phyloP scores from a whole-genome alignment of 2,888 invertebrate species.

The Sarcophaga caerulescens region DNA sequence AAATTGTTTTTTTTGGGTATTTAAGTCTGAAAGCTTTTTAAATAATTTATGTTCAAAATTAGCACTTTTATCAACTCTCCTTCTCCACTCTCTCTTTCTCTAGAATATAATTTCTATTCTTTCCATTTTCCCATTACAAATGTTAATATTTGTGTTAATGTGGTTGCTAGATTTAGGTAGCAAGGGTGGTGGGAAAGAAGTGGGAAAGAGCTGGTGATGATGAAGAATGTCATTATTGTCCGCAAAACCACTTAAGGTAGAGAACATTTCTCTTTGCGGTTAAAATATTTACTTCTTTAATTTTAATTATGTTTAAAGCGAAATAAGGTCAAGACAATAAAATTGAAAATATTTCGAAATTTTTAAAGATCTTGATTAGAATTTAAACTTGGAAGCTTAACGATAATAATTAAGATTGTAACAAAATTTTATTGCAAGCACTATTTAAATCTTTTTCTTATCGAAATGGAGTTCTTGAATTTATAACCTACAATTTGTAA shows the following conservation, averaged over 20 bases:
- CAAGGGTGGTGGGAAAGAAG: conserved; percentile 3
- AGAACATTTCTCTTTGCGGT: neutral
- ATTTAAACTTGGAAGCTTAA: too few species aligned
- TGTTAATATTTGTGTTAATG: conserved; percentile 29
- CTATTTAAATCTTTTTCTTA: too few species aligned
- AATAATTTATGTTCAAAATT: conserved; percentile 62
- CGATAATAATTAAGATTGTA: too few species aligned
- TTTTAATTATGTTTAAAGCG: conserved; percentile 1
- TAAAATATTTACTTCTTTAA: neutral
- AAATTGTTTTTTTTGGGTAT: conserved; percentile 25
- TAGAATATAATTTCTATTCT: conserved; percentile 39
- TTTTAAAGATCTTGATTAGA: too few species aligned
- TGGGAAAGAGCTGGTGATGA: neutral
- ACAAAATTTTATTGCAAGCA: too few species aligned
- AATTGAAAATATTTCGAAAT: neutral
- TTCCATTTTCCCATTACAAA: conserved; percentile 23
- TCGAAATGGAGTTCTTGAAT: too few species aligned
- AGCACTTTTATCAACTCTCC: conserved; percentile 57
- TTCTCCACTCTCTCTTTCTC: neutral
- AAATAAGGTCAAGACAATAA: conserved; percentile 1
- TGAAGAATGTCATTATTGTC: conserved; percentile 2
- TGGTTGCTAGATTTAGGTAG: neutral
- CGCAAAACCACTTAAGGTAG: conserved; percentile 53
- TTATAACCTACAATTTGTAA: too few species aligned
- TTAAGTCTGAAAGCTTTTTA: conserved; percentile 56